Evolutionary conservation across 2,797 vertebrate genomes (phyloP), one percentile per base, ranked within the genome.

Genomic region (Acanthurus lineatus): DNA sequence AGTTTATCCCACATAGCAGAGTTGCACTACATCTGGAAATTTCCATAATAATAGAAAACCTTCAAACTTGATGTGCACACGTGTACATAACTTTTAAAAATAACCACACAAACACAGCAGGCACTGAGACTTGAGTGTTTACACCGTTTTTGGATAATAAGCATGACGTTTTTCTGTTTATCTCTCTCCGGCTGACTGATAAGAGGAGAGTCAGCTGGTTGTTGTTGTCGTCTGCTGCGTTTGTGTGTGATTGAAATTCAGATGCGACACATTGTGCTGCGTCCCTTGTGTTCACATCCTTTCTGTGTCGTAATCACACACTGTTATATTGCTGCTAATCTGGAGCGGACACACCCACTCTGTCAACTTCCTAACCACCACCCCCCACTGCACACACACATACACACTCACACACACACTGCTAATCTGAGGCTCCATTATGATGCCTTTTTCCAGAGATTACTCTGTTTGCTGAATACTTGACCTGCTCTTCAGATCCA

Each of bases 381-480:
- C 32, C 49, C 49, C 47, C 38, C 52, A 44, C 45, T 59, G 25
- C 65, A 53, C 65, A 69, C 68, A 72, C 52, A 72, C 44, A 81
- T 44, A 76, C 65, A 75, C 52, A 59, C 16, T 73, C 40, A 73
- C 62, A 71, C 64, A 67, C 56, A 57, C 32, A 70, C 77, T 32
- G 76, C 69, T 83, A 81, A 82, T 92, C 83, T 88, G 48, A 87
- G 44, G 51, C 52, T 32, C 65, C 69, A 80, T 87, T 81, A 87
- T 84, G 56, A 9, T 76, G 57, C 66, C 44, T 77, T 79, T 77
- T 85, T 32, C 61, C 68, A 79, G 76, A 80, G 83, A 90, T 88
- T 88, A 88, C 62, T 69, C 83, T 53, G 59, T 76, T 72, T 86
- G 87, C 85, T 70, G 66, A 80, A 86, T 82, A 84, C 66, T 87